phyloP scores from a whole-genome alignment of 2,113 vertebrate genomes.

The Leuciscus idus region DNA sequence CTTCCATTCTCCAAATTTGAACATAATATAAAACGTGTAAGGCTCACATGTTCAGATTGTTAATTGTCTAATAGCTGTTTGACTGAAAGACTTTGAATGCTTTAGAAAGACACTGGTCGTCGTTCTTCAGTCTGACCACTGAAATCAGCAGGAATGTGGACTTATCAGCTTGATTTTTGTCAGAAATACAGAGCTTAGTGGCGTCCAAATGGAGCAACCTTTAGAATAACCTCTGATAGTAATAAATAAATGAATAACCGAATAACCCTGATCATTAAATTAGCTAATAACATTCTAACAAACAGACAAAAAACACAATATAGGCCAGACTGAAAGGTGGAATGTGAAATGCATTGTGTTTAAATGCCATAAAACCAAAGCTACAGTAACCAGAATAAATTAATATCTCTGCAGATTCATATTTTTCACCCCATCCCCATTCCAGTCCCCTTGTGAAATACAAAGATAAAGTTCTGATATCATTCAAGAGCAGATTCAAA shows the following conservation, averaged over 20 bases:
- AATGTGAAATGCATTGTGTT: background rate
- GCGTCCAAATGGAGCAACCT: background rate
- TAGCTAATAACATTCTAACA: background rate
- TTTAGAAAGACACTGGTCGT: background rate
- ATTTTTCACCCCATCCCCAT: constrained; percentile 61
- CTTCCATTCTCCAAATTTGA: background rate
- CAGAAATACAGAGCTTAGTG: background rate
- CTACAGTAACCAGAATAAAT: constrained; percentile 49
- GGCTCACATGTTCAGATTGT: background rate
- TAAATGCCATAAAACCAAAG: background rate
- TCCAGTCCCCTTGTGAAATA: constrained; percentile 67
- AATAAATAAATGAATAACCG: constrained; percentile 1
- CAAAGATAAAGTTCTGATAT: constrained; percentile 77
- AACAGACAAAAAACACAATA: background rate
- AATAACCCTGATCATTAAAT: constrained; percentile 11
- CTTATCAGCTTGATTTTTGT: background rate
- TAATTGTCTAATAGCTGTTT: background rate
- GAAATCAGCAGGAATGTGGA: background rate
- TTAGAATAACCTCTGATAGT: background rate
- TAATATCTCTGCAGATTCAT: constrained; percentile 77
- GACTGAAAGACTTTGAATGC: background rate
- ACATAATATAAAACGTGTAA: background rate
- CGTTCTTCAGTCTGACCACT: background rate
- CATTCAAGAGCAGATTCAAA: constrained; percentile 73
- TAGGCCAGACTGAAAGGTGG: background rate